Evolutionary conservation across 2,888 invertebrate species (phyloP).

Genomic region (Acrobasis repandana): DNA sequence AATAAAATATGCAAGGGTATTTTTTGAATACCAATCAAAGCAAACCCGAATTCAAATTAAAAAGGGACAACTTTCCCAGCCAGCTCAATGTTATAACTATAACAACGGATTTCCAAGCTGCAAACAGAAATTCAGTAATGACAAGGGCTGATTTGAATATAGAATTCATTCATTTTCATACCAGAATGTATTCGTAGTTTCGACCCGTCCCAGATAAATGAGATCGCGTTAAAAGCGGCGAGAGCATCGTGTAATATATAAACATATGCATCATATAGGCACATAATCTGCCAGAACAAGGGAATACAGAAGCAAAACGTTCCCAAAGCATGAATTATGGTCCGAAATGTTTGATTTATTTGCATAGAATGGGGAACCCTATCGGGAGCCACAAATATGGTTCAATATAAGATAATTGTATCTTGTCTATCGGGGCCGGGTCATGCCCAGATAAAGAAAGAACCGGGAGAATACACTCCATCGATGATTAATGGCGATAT

Average conservation of each 20-base stretch:
- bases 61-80: too few species aligned
- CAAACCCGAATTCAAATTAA: too few species aligned
- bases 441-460: constrained; percentile 21
- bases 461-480: not conserved
- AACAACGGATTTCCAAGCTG: not conserved
- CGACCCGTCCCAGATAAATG: not conserved
- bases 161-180: not conserved
- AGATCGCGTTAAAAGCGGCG: not conserved
- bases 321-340: constrained; percentile 7
- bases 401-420: constrained; percentile 20
- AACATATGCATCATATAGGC: not conserved
- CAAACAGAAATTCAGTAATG: constrained; percentile 15
- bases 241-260: not conserved
- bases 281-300: constrained; percentile 7
- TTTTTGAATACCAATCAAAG: too few species aligned
- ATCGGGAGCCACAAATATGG: constrained; percentile 10
- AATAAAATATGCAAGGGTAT: too few species aligned
- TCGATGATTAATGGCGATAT: constrained; percentile 21
- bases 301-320: constrained; percentile 14
- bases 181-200: not conserved
- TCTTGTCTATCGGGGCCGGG: constrained; percentile 22
- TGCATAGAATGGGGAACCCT: not conserved
- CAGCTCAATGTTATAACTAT: too few species aligned
- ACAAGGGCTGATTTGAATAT: constrained; percentile 4
- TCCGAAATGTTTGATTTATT: constrained; percentile 15